phyloP scores from a whole-genome alignment of 2,888 invertebrate species.

The Ophonus ardosiacus region DNA sequence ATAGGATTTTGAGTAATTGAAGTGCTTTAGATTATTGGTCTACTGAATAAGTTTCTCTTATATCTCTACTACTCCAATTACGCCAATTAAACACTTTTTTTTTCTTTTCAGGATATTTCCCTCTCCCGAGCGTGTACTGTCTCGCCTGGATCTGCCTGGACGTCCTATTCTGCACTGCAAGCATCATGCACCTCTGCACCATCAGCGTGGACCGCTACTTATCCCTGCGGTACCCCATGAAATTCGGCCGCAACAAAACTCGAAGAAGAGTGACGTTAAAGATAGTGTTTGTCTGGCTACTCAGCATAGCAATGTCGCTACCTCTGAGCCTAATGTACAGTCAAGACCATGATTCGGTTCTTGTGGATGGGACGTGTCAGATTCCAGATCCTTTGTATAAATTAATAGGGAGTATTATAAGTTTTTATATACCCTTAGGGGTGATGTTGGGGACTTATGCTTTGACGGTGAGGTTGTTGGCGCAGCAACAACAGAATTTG shows the following conservation, averaged over 20 bases:
- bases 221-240: conserved; percentile 94
- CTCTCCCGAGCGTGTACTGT: conserved; percentile 89
- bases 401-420: conserved; percentile 94
- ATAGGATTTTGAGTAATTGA: too few relatives aligned
- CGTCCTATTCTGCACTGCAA: conserved; percentile 97
- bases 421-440: conserved; percentile 95
- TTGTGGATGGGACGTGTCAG: conserved; percentile 90
- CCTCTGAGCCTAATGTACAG: conserved; percentile 93
- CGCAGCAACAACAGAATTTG: conserved; percentile 87
- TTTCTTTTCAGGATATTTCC: conserved; percentile 84
- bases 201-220: conserved; percentile 97
- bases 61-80: neutral
- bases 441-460: conserved; percentile 98
- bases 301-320: conserved; percentile 94
- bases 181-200: conserved; percentile 97
- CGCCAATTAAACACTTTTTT: too few relatives aligned
- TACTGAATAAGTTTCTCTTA: neutral
- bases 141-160: conserved; percentile 97
- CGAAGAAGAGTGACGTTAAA: conserved; percentile 90
- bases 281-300: conserved; percentile 95
- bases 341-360: conserved; percentile 89
- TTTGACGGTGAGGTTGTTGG: conserved; percentile 91
- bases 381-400: conserved; percentile 93
- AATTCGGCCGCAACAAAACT: conserved; percentile 93
- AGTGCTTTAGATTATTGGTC: too few relatives aligned